A percentile compares a stretch with the other conserved stretches of the same genome.
Conservation (phyloP, 2,113 vertebrate species). For the Sinocyclocheilus anophthalmus region DNA sequence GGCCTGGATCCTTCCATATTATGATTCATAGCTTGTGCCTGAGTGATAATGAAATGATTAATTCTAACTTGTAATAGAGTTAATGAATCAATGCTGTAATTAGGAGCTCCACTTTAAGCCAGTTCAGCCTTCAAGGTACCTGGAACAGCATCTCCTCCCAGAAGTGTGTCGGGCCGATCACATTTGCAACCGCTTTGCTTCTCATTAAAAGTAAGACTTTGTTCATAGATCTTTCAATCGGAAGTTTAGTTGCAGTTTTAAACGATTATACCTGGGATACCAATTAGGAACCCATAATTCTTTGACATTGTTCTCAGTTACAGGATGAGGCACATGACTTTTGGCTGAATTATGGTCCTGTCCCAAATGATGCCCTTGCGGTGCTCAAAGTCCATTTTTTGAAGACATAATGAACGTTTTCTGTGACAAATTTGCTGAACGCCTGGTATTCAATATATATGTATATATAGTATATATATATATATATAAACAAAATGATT, state of each 20-base stretch:
- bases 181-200: conserved; percentile 7
- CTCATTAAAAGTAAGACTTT: conserved; percentile 9
- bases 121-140: conserved; percentile 56
- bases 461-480: too few species aligned
- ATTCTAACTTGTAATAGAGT: conserved; percentile 69
- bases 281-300: not conserved
- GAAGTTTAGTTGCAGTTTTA: not conserved
- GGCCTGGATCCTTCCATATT: conserved; percentile 56
- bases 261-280: not conserved
- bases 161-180: not conserved
- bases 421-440: not conserved
- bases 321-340: not conserved
- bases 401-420: not conserved
- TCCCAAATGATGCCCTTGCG: not conserved
- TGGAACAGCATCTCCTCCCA: conserved; percentile 36
- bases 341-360: not conserved
- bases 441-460: too few species aligned
- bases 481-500: too few species aligned
- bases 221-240: conserved; percentile 22
- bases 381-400: not conserved
- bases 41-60: conserved; percentile 74
- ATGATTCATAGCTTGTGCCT: conserved; percentile 70
- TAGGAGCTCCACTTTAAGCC: conserved; percentile 61
- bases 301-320: not conserved
- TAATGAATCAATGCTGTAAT: conserved; percentile 75